These are phyloP conservation scores for Cyaniris semiargus DNA, from an alignment of 2,888 invertebrate genomes.

Conservation along the genomic window DNA sequence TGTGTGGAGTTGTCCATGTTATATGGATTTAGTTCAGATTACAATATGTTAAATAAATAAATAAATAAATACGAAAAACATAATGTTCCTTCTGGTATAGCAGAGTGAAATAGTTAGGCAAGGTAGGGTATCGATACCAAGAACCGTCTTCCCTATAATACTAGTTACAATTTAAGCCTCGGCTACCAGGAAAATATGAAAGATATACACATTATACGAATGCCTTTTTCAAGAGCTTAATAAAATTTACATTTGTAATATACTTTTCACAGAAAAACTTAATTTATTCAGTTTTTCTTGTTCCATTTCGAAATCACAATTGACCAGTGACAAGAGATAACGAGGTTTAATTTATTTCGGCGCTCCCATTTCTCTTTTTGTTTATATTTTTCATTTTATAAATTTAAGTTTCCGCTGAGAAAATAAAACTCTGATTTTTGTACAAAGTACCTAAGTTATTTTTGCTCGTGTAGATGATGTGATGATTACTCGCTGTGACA, in stretches of 20 bases:
- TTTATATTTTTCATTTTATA: constrained; percentile 26
- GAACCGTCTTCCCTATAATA: neutral
- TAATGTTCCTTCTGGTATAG: neutral
- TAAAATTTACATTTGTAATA: constrained; percentile 28
- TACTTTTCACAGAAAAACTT: constrained; percentile 17
- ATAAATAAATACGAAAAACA: too few species aligned
- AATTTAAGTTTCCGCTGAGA: constrained; percentile 7
- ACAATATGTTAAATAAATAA: too few species aligned
- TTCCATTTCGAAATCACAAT: constrained; percentile 23
- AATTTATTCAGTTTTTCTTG: constrained; percentile 21
- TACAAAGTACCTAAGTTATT: neutral
- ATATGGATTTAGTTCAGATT: too few species aligned
- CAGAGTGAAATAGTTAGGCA: neutral
- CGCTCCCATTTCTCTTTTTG: constrained; percentile 17
- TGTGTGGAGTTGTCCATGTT: too few species aligned
- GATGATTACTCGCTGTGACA: neutral
- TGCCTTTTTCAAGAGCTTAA: constrained; percentile 14
- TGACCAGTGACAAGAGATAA: constrained; percentile 29
- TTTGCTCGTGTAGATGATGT: neutral
- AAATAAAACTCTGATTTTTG: constrained; percentile 6
- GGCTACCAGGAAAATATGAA: constrained; percentile 6
- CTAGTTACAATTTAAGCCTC: constrained; percentile 19
- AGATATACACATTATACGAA: constrained; percentile 21
- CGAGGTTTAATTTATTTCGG: constrained; percentile 29
- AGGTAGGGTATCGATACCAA: neutral